Evolutionary conservation across 2,113 vertebrate species (phyloP).

Genomic region (Patagioenas fasciata): DNA sequence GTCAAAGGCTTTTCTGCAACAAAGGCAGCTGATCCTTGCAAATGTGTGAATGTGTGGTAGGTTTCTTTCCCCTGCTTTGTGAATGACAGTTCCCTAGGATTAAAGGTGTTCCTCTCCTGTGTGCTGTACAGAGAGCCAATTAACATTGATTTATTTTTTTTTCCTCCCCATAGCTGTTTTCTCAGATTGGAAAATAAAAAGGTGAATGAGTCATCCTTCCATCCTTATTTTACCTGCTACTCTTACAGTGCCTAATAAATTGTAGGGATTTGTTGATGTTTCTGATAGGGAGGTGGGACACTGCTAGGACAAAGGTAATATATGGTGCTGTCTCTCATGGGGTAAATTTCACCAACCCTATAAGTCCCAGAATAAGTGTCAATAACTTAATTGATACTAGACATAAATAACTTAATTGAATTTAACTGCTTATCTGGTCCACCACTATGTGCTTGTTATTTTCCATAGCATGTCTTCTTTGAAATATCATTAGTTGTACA

Average conservation of each 20-base stretch:
- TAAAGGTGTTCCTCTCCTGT: background rate
- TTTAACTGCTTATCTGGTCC: background rate
- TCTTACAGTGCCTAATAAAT: background rate
- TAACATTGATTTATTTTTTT: background rate
- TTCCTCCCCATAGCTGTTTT: background rate
- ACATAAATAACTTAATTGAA: background rate
- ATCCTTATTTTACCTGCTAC: background rate
- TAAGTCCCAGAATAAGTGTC: background rate
- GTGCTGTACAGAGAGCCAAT: background rate
- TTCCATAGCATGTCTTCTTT: background rate
- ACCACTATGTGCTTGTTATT: background rate
- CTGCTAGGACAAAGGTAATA: background rate
- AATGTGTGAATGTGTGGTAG: background rate
- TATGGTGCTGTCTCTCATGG: background rate
- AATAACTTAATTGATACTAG: background rate
- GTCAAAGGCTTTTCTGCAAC: slow-evolving; percentile 4
- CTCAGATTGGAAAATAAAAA: background rate
- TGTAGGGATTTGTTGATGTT: background rate
- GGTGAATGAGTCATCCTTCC: background rate
- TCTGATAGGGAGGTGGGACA: background rate
- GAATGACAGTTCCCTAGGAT: background rate
- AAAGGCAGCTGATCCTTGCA: background rate
- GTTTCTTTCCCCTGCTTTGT: background rate
- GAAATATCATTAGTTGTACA: background rate
- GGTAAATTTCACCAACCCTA: background rate